Evolutionary conservation across 1,140 invertebrate species (phyloP), one percentile per base, ranked within the genome.

Genomic region (Lordiphosa stackelbergi): DNA sequence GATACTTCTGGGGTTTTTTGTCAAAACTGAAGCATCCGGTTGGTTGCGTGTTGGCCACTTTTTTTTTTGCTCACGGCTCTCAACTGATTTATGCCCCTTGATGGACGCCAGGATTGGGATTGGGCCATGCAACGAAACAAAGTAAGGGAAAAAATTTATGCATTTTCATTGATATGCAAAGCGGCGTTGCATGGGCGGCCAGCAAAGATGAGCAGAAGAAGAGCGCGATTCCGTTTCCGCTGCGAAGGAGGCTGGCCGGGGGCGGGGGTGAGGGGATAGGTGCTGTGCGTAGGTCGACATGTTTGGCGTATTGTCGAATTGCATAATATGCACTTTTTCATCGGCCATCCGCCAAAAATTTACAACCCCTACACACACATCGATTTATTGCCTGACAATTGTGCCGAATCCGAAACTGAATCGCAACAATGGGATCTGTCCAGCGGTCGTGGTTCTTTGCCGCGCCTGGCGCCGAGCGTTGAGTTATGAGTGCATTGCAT

Each of bases 351-450:
- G 62, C 54, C 78, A 83, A 74, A 81, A 85, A 86, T 86, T 86
- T 86, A 86, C 85, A 86, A 59, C 85, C 42, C 66, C 73, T 73
- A 81, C 73, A 86, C 73, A 86, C 85, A 85, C 85, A 83, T 86
- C 79, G 85, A 86, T 86, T 86, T 86, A 86, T 86, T 86, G 79
- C 85, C 68, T 85, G 85, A 86, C 85, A 86, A 86, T 86, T 86
- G 85, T 84, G 47, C 77, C 60, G 63, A 81, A 81, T 68, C 62
- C 63, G 53, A 54, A 42, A 46, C 53, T 46, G 52, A 37, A 51
- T 55, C 60, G 45, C 72, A 85, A 77, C 73, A 85, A 85, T 79
- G 69, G 56, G 52, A 66, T 49, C 52, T 48, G 57, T 51, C 64
- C 62, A 69, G 77, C 66, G 81, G 77, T 75, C 81, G 81, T 79